Evolutionary conservation across 2,113 vertebrate species (phyloP).

Genomic region (Pteropus alecto): DNA sequence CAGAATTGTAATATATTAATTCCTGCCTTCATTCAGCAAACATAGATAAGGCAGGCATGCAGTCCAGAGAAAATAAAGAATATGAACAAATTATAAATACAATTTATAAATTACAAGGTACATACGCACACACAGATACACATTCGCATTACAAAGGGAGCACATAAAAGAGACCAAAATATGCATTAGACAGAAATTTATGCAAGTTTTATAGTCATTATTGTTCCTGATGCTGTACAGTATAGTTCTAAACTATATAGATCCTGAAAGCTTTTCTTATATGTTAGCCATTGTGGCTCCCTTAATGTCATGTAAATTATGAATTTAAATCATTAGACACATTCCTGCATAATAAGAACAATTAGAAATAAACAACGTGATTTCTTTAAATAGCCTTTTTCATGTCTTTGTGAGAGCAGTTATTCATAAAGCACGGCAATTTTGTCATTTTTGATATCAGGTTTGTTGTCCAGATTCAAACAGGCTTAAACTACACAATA

Average conservation of each 20-base stretch:
- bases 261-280: neutral
- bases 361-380: neutral
- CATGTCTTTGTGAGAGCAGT: neutral
- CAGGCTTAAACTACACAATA: neutral
- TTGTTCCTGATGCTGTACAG: neutral
- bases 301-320: neutral
- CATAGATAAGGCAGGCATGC: neutral
- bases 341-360: neutral
- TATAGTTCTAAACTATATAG: neutral
- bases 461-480: neutral
- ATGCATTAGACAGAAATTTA: neutral
- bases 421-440: neutral
- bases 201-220: neutral
- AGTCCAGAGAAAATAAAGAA: neutral
- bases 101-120: neutral
- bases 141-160: neutral
- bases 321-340: neutral
- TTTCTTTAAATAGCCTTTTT: neutral
- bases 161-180: neutral
- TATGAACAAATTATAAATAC: neutral
- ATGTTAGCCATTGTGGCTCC: neutral
- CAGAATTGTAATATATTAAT: neutral
- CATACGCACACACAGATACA: neutral
- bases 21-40: neutral
- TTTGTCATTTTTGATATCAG: neutral